Evolutionary conservation across 1,140 invertebrate genomes (phyloP), one percentile per base, ranked within the genome.

Genomic region (Apis laboriosa): DNA sequence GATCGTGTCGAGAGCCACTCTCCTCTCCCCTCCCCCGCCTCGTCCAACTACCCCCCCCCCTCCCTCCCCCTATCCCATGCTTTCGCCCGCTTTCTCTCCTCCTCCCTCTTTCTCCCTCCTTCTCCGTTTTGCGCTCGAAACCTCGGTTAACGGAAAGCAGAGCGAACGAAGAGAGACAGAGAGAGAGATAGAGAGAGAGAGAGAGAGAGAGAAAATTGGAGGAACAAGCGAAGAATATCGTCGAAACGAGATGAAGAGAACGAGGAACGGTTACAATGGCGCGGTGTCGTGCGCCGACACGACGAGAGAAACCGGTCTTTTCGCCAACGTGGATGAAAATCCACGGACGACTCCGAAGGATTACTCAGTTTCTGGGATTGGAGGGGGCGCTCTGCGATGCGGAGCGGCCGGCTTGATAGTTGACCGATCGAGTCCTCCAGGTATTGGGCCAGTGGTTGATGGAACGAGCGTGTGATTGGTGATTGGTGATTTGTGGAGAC

Each of bases 1-100:
- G 86, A 89, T 89, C 87, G 87, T 89, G 87, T 89, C 87, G 87
- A 89, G 86, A 76, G 86, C 86, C 87, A 88, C 84, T 86, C 84
- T 55, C 72, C 78, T 73, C 80, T 66, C 56, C 83, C 60, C 76
- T 78, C 61, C 79, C 64, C n/a, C 56, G 51, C 55, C 55, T 24
- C n/a, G 60, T 74, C 79, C 60, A 28, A 28, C 24, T n/a, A 58
- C 72, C 56, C 53, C 60, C 15, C n/a, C n/a, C n/a, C n/a, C n/a
- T n/a, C n/a, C n/a, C n/a, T n/a, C n/a, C n/a, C n/a, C n/a, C 24
- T 66, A 28, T 66, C 64, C 64, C 34, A 4, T 34, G 64, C 64
- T 43, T 66, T 43, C 28, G 43, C 49, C 21, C 34, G 17, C 17
- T 49, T 49, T 49, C 60, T 58, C 28, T 34, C 24, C 28, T 34